These are phyloP conservation scores for Chrysodeixis includens DNA, from an alignment of 2,888 invertebrate species.

Conservation along the genomic window DNA sequence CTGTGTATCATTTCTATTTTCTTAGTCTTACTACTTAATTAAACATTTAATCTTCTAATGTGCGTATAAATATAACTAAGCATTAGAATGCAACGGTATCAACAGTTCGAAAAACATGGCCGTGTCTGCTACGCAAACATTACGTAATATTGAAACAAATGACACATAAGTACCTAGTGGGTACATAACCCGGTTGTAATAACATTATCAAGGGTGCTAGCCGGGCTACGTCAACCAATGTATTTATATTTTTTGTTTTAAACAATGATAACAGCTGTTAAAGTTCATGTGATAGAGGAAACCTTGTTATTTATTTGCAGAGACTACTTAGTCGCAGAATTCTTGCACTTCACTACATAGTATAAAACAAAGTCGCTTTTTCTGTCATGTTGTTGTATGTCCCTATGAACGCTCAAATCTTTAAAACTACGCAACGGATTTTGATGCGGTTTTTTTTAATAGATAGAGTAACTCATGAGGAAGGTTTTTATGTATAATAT, in stretches of 20 bases:
- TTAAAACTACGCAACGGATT: too few species aligned
- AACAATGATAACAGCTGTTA: conserved; percentile 74
- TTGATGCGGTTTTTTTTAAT: too few species aligned
- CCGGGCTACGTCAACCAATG: conserved; percentile 61
- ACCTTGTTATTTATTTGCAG: conserved; percentile 74
- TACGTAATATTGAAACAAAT: conserved; percentile 63
- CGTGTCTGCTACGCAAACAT: conserved; percentile 48
- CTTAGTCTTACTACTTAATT: too few species aligned
- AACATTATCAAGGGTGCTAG: conserved; percentile 62
- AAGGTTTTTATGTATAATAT: too few species aligned
- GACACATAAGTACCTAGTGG: conserved; percentile 19
- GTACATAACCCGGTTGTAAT: conserved; percentile 68
- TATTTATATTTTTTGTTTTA: conserved; percentile 78
- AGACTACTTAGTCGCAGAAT: conserved; percentile 45
- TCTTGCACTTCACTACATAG: conserved; percentile 22
- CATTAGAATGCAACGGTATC: conserved; percentile 20
- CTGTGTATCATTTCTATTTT: too few species aligned
- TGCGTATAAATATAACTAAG: too few species aligned
- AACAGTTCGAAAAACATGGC: conserved; percentile 34
- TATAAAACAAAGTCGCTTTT: too few species aligned
- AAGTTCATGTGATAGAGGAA: conserved; percentile 76
- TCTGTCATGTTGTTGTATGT: too few species aligned
- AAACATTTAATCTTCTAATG: too few species aligned
- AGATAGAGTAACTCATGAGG: too few species aligned
- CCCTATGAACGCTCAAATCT: too few species aligned